Percentiles rank a stretch among this genome's conserved stretches.
phyloP scores from a whole-genome alignment of 35 echinoderm and acorn worm species.

The Strongylocentrotus purpuratus region DNA sequence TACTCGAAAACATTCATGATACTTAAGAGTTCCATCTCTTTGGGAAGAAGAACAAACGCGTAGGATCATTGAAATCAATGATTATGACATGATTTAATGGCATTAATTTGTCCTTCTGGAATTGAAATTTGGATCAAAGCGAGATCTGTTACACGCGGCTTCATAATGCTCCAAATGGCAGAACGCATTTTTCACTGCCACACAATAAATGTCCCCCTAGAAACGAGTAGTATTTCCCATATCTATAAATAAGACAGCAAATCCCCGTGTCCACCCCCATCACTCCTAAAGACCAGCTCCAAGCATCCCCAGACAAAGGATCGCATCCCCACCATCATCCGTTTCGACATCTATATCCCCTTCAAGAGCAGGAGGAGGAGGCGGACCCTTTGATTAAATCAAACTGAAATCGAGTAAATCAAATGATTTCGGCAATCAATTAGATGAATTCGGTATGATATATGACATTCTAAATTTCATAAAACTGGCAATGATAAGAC shows the following conservation, averaged over 20 bases:
- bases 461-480: conserved; percentile 19
- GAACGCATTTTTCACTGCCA: conserved; percentile 5
- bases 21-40: background rate
- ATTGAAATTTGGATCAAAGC: conserved; percentile 26
- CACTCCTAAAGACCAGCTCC: background rate
- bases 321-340: conserved; percentile 7
- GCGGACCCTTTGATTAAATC: conserved; percentile 8
- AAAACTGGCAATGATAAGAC: background rate
- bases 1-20: background rate
- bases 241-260: conserved; percentile 1
- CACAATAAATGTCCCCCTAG: background rate
- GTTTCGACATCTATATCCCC: background rate
- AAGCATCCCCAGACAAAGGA: background rate
- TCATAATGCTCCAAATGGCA: background rate
- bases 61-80: conserved; percentile 20
- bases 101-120: conserved; percentile 23
- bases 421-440: background rate
- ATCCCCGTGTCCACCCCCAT: conserved; percentile 28
- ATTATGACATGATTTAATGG: conserved; percentile 37
- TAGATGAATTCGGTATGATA: background rate
- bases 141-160: conserved; percentile 7
- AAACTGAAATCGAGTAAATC: conserved; percentile 4
- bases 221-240: background rate
- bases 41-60: background rate
- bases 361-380: background rate